Conservation (phyloP, 2,113 vertebrate species). For the Lasiurus cinereus region DNA sequence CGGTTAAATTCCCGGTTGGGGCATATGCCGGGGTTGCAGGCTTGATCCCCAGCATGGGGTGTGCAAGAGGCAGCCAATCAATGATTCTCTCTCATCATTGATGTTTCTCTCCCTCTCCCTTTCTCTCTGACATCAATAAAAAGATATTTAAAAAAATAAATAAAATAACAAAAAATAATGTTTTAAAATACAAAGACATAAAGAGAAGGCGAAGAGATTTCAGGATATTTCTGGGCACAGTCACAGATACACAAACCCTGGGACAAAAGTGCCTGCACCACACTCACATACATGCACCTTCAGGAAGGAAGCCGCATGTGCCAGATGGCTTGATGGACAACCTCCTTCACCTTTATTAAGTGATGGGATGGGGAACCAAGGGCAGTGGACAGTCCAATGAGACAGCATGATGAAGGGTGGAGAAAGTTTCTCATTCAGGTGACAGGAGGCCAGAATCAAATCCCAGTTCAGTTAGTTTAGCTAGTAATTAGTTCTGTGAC, state of each 20-base stretch:
- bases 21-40: too few species aligned
- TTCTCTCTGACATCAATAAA: too few species aligned
- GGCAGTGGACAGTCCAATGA: too few species aligned
- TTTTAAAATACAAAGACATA: background rate
- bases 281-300: background rate
- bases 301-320: background rate
- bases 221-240: background rate
- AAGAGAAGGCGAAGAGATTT: background rate
- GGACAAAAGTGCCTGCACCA: background rate
- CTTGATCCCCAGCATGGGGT: too few species aligned
- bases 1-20: too few species aligned
- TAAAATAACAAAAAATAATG: background rate
- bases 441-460: background rate
- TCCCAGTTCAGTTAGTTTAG: background rate
- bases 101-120: too few species aligned
- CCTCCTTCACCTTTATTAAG: background rate
- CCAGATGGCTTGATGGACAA: background rate
- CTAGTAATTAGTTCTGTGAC: background rate
- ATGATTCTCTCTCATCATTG: too few species aligned
- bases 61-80: too few species aligned
- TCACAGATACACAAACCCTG: background rate
- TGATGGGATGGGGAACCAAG: background rate
- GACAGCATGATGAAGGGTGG: background rate
- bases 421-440: background rate
- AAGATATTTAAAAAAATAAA: too few species aligned